Base-by-base conservation (phyloP, 2,113 vertebrate species). In the Chaenogobius annularis region DNA sequence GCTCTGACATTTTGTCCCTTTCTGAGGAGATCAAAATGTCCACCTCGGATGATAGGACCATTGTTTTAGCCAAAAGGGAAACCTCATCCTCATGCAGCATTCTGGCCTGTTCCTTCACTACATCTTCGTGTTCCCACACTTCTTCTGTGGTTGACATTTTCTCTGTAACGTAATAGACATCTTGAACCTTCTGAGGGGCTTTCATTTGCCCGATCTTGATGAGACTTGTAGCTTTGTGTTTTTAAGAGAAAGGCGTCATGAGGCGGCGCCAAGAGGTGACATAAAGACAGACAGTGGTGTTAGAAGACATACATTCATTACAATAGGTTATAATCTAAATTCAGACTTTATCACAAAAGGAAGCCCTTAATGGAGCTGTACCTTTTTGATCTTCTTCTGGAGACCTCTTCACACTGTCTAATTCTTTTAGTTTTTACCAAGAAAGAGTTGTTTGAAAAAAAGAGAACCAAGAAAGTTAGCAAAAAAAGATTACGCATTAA, bases 181-280 rank as follows among this genome's bases (percentile, higher is more conserved):
- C 75, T 62, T 84, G 68, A 17, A 26, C 84, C 78, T 81, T 75
- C 58, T 75, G 43, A 80, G 59, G 54, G 67, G 7, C 76, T 74
- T 78, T 55, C 8, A 0, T 61, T 67, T 22, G 56, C 64, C 85
- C 79, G 0, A 54, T 69, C 62, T 54, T 78, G 7, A 69, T 23
- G 10, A 84, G 68, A 82, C 68, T 77, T 1, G 15, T 40, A 6
- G 54, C 48, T 48, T 88, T 75, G 73, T 37, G 55, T 46, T 74
- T 87, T 88, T 68, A 89, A 88, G 79, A 90, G 55, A 68, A 77
- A 63, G 85, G 87, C 90, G 88, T 84, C 87, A 89, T 88, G 68
- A 10, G 26, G 69, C 77, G 85, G 81, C 87, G 86, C 85, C 87
- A 90, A 91, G 88, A 90, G 72, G 65, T 85, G 59, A 90, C 0